Evolutionary conservation across 2,888 invertebrate species (phyloP), one percentile per base, ranked within the genome.

Genomic region (Oxystoma pomonae): DNA sequence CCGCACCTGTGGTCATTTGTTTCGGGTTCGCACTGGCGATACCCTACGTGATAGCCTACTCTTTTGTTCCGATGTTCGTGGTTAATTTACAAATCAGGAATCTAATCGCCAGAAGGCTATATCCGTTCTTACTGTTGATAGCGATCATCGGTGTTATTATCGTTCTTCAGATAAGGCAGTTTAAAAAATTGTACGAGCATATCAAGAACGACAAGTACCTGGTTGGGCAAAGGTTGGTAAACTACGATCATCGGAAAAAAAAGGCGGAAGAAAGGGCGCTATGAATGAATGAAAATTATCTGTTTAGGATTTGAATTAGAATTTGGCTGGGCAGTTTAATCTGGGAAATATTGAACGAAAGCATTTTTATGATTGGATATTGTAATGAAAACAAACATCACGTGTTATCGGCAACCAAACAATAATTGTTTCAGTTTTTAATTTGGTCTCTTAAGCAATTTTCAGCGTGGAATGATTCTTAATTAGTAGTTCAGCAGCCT

Each of bases 161-260:
- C 61, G 85, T 86, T 67, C 90, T 96, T 75, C 94, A 98, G 85
- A 89, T 96, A 63, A 88, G 91, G 62, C 98, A 98, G 78, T 95
- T 99, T 82, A 90, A 89, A 74, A 92, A 94, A 75, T 83, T 99
- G 17, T 98, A 98, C 80, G 95, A 98, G 78, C 97, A 97, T 81
- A 99, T 99, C 76, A 97, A 98, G 82, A 98, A 99, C 81, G 98
- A 98, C 82, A 98, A 98, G 83, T 98, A 98, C 82, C 86, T 98
- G 58, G 98, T 99, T 16, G 98, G 98, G 0, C 93, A 96, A 74
- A 85, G 97, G 70, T 85, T 99, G 69, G 98, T 98, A 21, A 99
- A 99, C 83, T 99, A 98, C 82, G 96, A 98, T 78, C 92, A 92
- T 77, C 84, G 90, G 70, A 84, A 87, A 71, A 90, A 88, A 73